Evolutionary conservation across 2,888 invertebrate species (phyloP).

Genomic region (Cinara cedri): DNA sequence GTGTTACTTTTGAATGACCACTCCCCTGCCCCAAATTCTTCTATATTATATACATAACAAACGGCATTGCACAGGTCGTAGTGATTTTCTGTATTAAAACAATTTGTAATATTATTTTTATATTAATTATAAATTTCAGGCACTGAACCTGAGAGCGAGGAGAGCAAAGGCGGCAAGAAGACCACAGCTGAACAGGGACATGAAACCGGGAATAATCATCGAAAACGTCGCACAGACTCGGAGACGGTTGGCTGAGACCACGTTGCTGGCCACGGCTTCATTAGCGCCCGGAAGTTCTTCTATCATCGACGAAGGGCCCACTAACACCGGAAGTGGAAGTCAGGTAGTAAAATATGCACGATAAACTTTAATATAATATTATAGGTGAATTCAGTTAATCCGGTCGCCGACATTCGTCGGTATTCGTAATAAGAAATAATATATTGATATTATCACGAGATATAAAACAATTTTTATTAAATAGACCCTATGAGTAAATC

Average conservation of each 20-base stretch:
- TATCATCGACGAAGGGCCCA: conserved; percentile 75
- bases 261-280: conserved; percentile 64
- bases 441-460: too few relatives aligned
- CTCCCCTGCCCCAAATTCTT: too few relatives aligned
- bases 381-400: background rate
- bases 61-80: too few relatives aligned
- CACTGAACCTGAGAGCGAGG: conserved; percentile 81
- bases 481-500: too few relatives aligned
- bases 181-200: conserved; percentile 73
- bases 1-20: too few relatives aligned
- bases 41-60: too few relatives aligned
- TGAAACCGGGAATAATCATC: conserved; percentile 80
- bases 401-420: too few relatives aligned
- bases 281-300: conserved; percentile 66
- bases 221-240: conserved; percentile 86
- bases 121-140: too few relatives aligned
- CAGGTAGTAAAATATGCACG: conserved; percentile 66
- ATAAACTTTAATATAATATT: background rate
- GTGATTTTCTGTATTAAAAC: too few relatives aligned
- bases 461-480: too few relatives aligned
- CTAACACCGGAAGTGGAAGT: conserved; percentile 88
- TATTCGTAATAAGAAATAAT: too few relatives aligned
- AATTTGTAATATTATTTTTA: too few relatives aligned
- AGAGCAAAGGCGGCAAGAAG: conserved; percentile 82
- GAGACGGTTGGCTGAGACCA: conserved; percentile 75